Conservation (phyloP, 2,888 invertebrate genomes). For the Drosophila picticornis region DNA sequence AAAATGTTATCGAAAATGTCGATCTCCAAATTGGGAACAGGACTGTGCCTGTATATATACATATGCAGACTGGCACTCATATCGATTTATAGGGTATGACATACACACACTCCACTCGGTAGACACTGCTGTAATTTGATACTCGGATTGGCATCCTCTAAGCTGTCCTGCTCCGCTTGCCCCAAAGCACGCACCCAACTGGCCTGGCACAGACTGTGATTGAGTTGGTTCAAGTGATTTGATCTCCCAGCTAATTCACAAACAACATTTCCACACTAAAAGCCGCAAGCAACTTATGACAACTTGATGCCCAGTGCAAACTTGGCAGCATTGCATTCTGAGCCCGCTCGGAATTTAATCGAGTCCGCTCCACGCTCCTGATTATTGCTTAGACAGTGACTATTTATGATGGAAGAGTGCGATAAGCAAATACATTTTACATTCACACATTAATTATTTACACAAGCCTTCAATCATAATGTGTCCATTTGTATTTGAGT, state of each 20-base stretch:
- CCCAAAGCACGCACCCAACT: background rate
- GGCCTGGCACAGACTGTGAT: constrained; percentile 28
- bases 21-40: background rate
- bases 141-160: constrained; percentile 38
- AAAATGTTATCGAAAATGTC: background rate
- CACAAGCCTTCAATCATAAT: background rate
- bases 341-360: constrained; percentile 16
- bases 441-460: background rate
- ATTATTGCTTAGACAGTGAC: background rate
- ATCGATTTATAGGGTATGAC: constrained; percentile 75
- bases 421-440: background rate
- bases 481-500: background rate
- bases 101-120: constrained; percentile 25
- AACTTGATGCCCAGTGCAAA: constrained; percentile 8
- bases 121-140: constrained; percentile 56
- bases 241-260: constrained; percentile 73
- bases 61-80: constrained; percentile 67
- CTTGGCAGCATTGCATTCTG: constrained; percentile 16
- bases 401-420: background rate
- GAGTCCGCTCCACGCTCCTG: constrained; percentile 1
- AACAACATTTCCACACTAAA: constrained; percentile 56
- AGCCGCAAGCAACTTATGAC: constrained; percentile 56
- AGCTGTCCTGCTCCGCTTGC: constrained; percentile 3
- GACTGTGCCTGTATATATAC: constrained; percentile 16
- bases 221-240: constrained; percentile 71